Base-by-base conservation (phyloP, 2,888 invertebrate species). In the Cataglyphis livida region DNA sequence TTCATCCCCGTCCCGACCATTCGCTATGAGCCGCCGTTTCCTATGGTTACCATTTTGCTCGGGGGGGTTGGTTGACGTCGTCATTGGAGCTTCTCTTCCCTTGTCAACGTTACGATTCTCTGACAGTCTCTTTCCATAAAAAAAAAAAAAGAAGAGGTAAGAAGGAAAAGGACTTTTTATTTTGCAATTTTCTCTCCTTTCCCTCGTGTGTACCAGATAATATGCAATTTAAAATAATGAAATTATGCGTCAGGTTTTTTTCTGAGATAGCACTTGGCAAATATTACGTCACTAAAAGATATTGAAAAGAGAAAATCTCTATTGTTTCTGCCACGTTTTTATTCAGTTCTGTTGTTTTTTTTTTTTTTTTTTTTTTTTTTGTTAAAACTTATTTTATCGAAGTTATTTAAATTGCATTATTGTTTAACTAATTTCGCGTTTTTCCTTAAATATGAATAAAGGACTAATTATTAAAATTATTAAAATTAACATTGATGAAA, bases 31-130 rank as follows among this genome's bases (percentile, higher is more conserved):
- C 88, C 81, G 81, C 78, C 90, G 89, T 91, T 86, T 91, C 90
- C 91, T 91, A 91, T 91, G 91, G 91, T 91, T 88, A 91, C 91
- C 90, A 87, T 88, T 91, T 87, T 59, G 87, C 87, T 78, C 85
- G 84, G 85, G 90, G 6, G 32, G 35, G 35, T 86, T 87, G 88
- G 85, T 91, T 91, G 90, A 88, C 89, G 86, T 87, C 87, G 89
- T 90, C 88, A 86, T 90, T 89, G 90, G 89, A 88, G 88, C 89
- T 87, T 86, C 88, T 85, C 68, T 41, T 81, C 83, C 73, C 85
- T 88, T 87, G 83, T 87, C 85, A 68, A 83, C 57, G 59, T 54
- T 54, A 68, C 54, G 28, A 51, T 51, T 44, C 59, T 76, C 68
- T 83, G 41, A 76, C 82, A 74, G 61, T 82, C 54, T 82, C 54